Conservation (phyloP, 2,113 vertebrate species). For the Furnarius figulus region DNA sequence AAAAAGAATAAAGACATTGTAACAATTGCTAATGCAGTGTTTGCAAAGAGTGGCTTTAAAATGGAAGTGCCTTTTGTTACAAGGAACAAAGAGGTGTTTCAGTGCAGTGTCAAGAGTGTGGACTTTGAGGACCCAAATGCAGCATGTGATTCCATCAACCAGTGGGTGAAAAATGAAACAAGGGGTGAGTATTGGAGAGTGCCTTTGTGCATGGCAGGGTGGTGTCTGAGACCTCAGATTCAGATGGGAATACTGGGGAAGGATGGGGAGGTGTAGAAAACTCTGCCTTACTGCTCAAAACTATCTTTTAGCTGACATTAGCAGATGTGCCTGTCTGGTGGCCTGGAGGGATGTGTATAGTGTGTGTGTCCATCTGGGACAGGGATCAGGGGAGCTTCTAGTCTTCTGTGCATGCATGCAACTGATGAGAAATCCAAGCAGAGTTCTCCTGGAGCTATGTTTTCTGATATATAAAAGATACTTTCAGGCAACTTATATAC, state of each 20-base stretch:
- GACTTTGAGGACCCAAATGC: constrained; percentile 80
- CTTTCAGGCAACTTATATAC: background rate
- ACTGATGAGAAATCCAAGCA: background rate
- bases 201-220: background rate
- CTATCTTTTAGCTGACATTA: background rate
- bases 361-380: background rate
- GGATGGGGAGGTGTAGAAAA: background rate
- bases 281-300: background rate
- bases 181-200: constrained; percentile 75
- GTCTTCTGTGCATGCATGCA: background rate
- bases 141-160: constrained; percentile 86
- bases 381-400: background rate
- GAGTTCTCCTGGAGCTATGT: background rate
- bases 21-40: constrained; percentile 88
- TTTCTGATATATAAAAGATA: background rate
- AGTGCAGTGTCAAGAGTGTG: constrained; percentile 79
- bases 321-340: background rate
- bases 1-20: constrained; percentile 90
- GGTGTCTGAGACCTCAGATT: background rate
- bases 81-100: constrained; percentile 90
- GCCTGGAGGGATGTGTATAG: background rate
- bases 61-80: constrained; percentile 82
- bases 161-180: constrained; percentile 91
- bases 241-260: background rate
- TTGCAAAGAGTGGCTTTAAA: constrained; percentile 82